phyloP scores from a whole-genome alignment of 2,797 vertebrate species.

The Mormyrus proboscirostris region DNA sequence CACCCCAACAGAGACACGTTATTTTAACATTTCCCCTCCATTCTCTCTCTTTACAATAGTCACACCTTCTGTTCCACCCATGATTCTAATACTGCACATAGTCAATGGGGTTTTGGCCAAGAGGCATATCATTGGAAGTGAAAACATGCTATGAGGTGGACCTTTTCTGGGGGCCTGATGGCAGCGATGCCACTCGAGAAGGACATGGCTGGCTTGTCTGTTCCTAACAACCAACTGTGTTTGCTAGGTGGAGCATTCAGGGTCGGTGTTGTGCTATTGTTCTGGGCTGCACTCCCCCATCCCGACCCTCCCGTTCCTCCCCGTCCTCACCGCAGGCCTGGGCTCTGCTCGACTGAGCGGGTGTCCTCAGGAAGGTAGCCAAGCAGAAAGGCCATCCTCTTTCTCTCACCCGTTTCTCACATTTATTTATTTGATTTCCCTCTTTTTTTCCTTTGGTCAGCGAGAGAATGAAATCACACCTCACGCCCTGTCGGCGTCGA shows the following conservation, averaged over 20 bases:
- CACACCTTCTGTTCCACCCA: conserved; percentile 36
- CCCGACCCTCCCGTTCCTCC: not conserved
- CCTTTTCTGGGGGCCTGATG: conserved; percentile 63
- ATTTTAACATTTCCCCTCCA: conserved; percentile 58
- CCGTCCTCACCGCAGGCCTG: conserved; percentile 54
- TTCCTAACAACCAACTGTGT: conserved; percentile 84
- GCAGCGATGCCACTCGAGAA: conserved; percentile 74
- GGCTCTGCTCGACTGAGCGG: conserved; percentile 64
- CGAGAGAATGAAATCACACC: conserved; percentile 77
- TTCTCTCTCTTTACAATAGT: conserved; percentile 29
- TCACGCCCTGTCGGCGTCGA: conserved; percentile 66
- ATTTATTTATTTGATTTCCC: conserved; percentile 91
- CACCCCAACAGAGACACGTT: conserved; percentile 73
- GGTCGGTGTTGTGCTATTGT: conserved; percentile 73
- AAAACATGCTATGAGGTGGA: conserved; percentile 65
- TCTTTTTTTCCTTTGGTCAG: conserved; percentile 70
- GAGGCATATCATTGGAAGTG: conserved; percentile 74
- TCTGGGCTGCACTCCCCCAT: conserved; percentile 50
- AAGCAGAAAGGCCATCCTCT: conserved; percentile 77
- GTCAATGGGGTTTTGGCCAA: conserved; percentile 69
- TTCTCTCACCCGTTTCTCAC: conserved; percentile 76
- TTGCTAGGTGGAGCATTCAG: conserved; percentile 78
- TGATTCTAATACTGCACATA: conserved; percentile 53
- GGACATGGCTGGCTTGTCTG: conserved; percentile 85
- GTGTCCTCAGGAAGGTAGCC: conserved; percentile 72